Percentiles rank a stretch among this genome's conserved stretches.
phyloP scores from a whole-genome alignment of 2,888 invertebrate species.

The Ormyrus nitidulus region DNA sequence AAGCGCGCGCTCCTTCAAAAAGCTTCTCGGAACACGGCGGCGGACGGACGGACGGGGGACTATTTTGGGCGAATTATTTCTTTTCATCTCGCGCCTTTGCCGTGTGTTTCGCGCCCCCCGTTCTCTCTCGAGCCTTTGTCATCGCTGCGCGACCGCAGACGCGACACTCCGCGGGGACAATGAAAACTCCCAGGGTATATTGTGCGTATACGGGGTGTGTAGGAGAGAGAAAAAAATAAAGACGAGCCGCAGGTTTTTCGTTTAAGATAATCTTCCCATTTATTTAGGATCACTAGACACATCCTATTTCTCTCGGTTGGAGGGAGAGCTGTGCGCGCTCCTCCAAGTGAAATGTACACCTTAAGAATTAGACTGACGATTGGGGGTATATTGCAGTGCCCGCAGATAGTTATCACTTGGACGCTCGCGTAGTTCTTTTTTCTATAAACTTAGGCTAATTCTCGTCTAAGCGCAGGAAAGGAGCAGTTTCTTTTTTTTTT shows the following conservation, averaged over 20 bases:
- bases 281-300: slow-evolving; percentile 73
- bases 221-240: slow-evolving; percentile 2
- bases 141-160: slow-evolving; percentile 41
- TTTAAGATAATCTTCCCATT: slow-evolving; percentile 69
- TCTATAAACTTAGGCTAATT: neutral
- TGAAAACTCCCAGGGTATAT: neutral
- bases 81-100: slow-evolving; percentile 61
- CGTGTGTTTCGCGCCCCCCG: neutral
- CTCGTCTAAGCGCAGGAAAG: too few species aligned
- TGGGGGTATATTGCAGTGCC: slow-evolving; percentile 75
- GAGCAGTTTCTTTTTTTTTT: too few species aligned
- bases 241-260: neutral
- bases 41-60: slow-evolving; percentile 31
- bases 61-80: slow-evolving; percentile 69
- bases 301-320: slow-evolving; percentile 59
- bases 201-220: neutral
- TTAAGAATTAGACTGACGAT: slow-evolving; percentile 71
- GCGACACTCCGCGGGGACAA: neutral
- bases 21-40: slow-evolving; percentile 69
- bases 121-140: slow-evolving; percentile 23
- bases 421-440: slow-evolving; percentile 19
- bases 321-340: slow-evolving; percentile 38
- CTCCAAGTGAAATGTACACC: slow-evolving; percentile 59
- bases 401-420: slow-evolving; percentile 61
- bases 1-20: slow-evolving; percentile 65